Conservation (phyloP, 1,140 invertebrate species). For the Scaptomyza graminum region DNA sequence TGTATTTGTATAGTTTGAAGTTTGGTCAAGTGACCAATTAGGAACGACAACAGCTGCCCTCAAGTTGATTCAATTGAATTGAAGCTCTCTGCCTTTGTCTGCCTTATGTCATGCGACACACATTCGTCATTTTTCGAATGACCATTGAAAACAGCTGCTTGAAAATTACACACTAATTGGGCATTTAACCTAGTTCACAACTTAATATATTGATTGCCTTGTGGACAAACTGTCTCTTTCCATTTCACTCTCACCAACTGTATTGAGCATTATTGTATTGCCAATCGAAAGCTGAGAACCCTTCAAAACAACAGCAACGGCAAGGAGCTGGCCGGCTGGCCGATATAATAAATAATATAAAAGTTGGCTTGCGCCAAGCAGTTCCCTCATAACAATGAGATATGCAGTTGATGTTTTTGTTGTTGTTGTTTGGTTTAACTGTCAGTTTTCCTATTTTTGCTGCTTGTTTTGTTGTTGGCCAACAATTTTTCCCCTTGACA, state of each 20-base stretch:
- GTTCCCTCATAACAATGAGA: background rate
- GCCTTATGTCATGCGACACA: too few relatives aligned
- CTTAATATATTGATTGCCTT: background rate
- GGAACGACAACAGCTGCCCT: background rate
- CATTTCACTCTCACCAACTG: too few relatives aligned
- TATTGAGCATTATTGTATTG: too few relatives aligned
- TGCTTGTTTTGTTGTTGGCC: too few relatives aligned
- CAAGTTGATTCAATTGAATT: background rate
- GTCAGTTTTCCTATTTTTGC: too few relatives aligned
- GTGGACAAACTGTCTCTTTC: too few relatives aligned
- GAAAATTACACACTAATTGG: conserved; percentile 2
- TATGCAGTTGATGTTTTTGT: too few relatives aligned
- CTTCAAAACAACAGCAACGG: background rate
- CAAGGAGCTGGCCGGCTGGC: too few relatives aligned
- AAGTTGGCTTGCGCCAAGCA: conserved; percentile 4
- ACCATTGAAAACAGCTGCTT: background rate
- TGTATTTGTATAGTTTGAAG: background rate
- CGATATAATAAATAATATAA: background rate
- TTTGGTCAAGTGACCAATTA: too few relatives aligned
- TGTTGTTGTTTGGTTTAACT: too few relatives aligned
- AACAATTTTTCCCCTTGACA: background rate
- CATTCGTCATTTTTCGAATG: background rate
- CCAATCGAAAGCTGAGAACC: background rate
- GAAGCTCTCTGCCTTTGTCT: too few relatives aligned
- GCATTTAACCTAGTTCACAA: background rate